Evolutionary conservation across 2,113 vertebrate species (phyloP), one percentile per base, ranked within the genome.

Genomic region (Corythornis madagascariensis): DNA sequence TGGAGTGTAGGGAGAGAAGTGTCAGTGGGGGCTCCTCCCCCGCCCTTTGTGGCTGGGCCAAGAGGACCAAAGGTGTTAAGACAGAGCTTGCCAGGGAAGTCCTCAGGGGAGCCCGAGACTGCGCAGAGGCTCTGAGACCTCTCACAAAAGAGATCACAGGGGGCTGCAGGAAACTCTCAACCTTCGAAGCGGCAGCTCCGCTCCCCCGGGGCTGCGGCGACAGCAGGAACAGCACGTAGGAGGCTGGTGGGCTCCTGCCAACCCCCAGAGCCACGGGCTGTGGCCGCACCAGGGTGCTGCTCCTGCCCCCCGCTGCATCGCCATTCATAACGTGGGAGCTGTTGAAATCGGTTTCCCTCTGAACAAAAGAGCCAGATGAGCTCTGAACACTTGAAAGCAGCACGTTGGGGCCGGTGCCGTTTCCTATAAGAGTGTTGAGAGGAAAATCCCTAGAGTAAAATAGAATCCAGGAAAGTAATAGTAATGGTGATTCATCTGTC

Each of bases 181-280:
- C 84, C 91, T 92, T 24, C 45, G 13, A 22, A 47, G 85, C 64
- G 35, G 90, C 92, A 59, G 86, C 90, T 78, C 88, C 1, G 33
- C 90, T 95, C 86, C 95, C 94, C 71, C 0, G 4, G 96, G 95
- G 96, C 55, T 0, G 50, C 47, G 53, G 92, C 57, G 70, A 95
- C 95, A 94, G 95, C 94, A 17, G 93, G 86, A 96, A 76, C 89
- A 4, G 96, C 96, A 96, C 94, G 96, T 96, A 96, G 76, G 15
- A 92, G 88, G 61, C 15, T 2, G 87, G 86, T 56, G 83, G 61
- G 88, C 65, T 86, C 35, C 93, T 69, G 94, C 77, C 93, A 65
- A 65, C 16, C 9, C 38, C 2, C 28, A 14, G 89, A 31, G 87
- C 9, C 40, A 4, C 2, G 26, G 94, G 61, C 92, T 1, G 6